phyloP scores from a whole-genome alignment of 2,113 vertebrate species.

The Alectura lathami region DNA sequence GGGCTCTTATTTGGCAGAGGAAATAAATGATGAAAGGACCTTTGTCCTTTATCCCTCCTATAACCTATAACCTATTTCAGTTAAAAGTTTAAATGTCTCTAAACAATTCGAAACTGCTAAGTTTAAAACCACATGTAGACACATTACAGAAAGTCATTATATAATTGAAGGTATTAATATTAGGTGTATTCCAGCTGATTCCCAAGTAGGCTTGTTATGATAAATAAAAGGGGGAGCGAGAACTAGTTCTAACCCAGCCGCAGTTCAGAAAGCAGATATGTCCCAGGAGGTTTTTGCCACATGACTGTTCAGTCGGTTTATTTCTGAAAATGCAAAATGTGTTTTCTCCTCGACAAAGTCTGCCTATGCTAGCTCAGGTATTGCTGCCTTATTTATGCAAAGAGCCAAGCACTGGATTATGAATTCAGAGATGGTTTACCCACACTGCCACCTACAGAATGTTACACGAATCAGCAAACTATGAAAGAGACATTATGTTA shows the following conservation, averaged over 20 bases:
- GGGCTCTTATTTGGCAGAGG: neutral
- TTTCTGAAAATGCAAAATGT: neutral
- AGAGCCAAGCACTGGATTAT: neutral
- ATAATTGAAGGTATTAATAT: neutral
- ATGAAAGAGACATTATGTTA: neutral
- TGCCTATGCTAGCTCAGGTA: neutral
- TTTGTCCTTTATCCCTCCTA: neutral
- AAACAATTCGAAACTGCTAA: neutral
- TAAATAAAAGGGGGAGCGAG: rapidly evolving
- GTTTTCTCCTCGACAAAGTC: neutral
- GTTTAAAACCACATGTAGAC: neutral
- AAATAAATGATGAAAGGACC: neutral
- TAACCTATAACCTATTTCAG: neutral
- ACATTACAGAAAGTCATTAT: neutral
- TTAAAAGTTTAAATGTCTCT: neutral
- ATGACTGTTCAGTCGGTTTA: neutral
- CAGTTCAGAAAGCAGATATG: neutral
- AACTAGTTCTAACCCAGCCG: neutral
- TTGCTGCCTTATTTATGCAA: neutral
- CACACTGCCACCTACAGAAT: conserved; percentile 66
- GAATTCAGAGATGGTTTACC: conserved; percentile 15
- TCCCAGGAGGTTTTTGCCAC: neutral
- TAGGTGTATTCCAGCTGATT: neutral
- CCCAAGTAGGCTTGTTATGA: neutral
- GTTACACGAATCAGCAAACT: neutral